Base-by-base conservation (phyloP, 2,113 vertebrate species). In the Phyllopteryx taeniolatus region DNA sequence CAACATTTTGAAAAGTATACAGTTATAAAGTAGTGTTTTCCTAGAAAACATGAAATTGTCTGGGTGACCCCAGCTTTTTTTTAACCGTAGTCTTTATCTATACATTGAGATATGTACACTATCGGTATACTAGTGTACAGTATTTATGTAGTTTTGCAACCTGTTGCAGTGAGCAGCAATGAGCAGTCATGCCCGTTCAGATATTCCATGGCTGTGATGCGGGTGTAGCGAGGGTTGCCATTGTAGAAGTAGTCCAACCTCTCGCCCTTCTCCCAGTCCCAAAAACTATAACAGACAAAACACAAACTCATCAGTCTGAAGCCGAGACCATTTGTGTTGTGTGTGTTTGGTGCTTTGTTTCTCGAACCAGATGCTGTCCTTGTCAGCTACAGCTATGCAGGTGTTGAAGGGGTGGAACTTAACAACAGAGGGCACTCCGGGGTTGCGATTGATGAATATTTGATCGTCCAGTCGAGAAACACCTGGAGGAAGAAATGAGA, bases 261-360 rank as follows among this genome's bases (percentile, higher is more conserved):
- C 64, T 99, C 98, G 7, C 95, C 95, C 66, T 97, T 98, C 88
- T 99, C 98, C 98, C 98, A 99, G 89, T 99, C 97, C 98, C 96
- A 99, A 65, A 99, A 98, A 39, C 97, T 99, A 51, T 1, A 15
- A 68, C 2, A 11, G 0, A 79, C 69, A 78, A 74, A 31, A 70
- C 4, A 74, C 47, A 78, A 44, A 14, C 31, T 5, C 6, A 65
- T 44, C 56, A 1, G 54, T 1, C 57, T 66, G 39, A 75, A 70
- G 44, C 54, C 35, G 2, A 31, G 33, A 53, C 6, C 33, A 49
- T 10, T 27, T 53, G 57, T 59, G 14, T 8, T 22, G 20, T 42
- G 43, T 2, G 4, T 8, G 47, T 33, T 15, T 1, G 22, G 61
- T 12, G 59, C 39, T n/a, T 12, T 33, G n/a, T 3, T 63, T 67